A percentile compares a stretch with the other conserved stretches of the same genome.
These are phyloP conservation scores for Arrhamphus sclerolepis DNA, from an alignment of 2,797 vertebrate species.

Conservation along the genomic window DNA sequence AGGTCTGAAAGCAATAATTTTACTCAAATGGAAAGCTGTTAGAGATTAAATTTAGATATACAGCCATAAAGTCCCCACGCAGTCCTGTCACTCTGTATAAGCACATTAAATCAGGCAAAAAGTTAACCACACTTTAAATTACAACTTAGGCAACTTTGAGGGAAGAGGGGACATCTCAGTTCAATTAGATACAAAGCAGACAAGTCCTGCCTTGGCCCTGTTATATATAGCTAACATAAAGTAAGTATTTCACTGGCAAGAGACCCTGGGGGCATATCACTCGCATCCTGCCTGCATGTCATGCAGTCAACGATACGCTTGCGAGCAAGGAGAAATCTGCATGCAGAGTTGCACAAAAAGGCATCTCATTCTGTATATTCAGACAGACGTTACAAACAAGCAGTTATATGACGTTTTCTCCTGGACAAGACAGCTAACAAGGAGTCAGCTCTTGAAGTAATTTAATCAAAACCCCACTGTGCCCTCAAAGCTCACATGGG, in stretches of 20 bases:
- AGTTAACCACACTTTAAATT: conserved; percentile 38
- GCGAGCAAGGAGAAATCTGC: conserved; percentile 12
- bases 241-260: conserved; percentile 60
- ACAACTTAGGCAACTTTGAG: conserved; percentile 26
- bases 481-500: conserved; percentile 16
- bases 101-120: conserved; percentile 48
- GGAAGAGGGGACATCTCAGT: conserved; percentile 36
- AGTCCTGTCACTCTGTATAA: conserved; percentile 20
- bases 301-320: conserved; percentile 36
- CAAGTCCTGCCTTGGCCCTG: conserved; percentile 23
- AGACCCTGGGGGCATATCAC: conserved; percentile 53
- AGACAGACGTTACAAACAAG: background rate
- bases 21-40: conserved; percentile 32
- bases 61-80: conserved; percentile 20
- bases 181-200: conserved; percentile 52
- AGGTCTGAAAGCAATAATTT: conserved; percentile 53
- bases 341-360: conserved; percentile 9
- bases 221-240: conserved; percentile 68
- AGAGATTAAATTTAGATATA: conserved; percentile 55
- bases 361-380: background rate
- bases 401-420: background rate
- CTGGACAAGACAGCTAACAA: conserved; percentile 3
- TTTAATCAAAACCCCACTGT: conserved; percentile 16
- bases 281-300: conserved; percentile 49
- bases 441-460: conserved; percentile 6